These are phyloP conservation scores for Drosophila testacea DNA, from an alignment of 2,888 invertebrate genomes.

Conservation along the genomic window DNA sequence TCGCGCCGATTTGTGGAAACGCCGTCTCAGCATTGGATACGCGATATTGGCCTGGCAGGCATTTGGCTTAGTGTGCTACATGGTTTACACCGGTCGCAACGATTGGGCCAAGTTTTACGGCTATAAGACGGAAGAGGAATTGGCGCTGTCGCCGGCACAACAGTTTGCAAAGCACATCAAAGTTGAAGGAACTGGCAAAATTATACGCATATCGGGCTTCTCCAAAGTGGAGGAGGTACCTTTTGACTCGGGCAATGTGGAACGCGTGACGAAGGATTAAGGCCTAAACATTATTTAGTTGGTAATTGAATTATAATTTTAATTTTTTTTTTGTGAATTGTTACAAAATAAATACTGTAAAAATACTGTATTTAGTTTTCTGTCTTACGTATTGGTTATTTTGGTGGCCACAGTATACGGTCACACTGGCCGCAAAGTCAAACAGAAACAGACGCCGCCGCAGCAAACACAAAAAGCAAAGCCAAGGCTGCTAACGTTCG, in stretches of 20 bases:
- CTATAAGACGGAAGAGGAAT: conserved; percentile 88
- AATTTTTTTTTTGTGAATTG: conserved; percentile 23
- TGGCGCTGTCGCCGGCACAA: conserved; percentile 86
- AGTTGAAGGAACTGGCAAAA: conserved; percentile 83
- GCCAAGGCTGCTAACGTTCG: conserved; percentile 44
- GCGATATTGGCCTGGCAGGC: conserved; percentile 90
- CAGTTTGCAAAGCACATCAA: conserved; percentile 79
- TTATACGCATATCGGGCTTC: conserved; percentile 81
- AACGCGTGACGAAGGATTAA: conserved; percentile 58
- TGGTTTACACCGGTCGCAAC: conserved; percentile 87
- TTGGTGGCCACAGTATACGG: conserved; percentile 17
- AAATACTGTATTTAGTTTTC: conserved; percentile 16
- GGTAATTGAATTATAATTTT: conserved; percentile 36
- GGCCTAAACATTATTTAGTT: conserved; percentile 22
- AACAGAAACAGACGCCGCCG: conserved; percentile 65
- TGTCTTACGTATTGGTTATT: conserved; percentile 19
- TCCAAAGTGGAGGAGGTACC: conserved; percentile 77
- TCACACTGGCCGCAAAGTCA: conserved; percentile 45
- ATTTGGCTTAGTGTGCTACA: conserved; percentile 88
- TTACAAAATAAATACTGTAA: conserved; percentile 43
- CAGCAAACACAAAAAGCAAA: conserved; percentile 56
- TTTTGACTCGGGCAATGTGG: conserved; percentile 60
- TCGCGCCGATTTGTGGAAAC: conserved; percentile 87
- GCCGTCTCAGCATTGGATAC: conserved; percentile 88
- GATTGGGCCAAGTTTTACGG: conserved; percentile 90